phyloP scores from a whole-genome alignment of 2,888 invertebrate species.

The Chrysodeixis includens region DNA sequence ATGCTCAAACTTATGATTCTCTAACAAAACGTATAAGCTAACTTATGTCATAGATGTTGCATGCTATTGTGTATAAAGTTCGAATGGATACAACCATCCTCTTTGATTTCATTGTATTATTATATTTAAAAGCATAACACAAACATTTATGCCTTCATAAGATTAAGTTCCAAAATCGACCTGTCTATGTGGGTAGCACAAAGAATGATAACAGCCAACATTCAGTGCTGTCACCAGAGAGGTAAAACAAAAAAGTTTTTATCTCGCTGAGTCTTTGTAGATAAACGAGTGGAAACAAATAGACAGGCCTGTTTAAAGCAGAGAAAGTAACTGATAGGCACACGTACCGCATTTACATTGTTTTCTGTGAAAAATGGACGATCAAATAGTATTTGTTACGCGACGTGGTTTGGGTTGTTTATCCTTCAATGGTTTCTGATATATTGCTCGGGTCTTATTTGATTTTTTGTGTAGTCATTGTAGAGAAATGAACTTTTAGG shows the following conservation, averaged over 20 bases:
- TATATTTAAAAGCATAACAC: conserved; percentile 7
- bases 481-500: too few species aligned
- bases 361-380: conserved; percentile 29
- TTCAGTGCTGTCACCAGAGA: conserved; percentile 41
- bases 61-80: background rate
- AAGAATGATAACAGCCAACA: conserved; percentile 47
- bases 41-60: too few species aligned
- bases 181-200: conserved; percentile 45
- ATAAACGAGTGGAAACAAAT: conserved; percentile 59
- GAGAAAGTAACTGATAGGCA: conserved; percentile 39
- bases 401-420: conserved; percentile 15
- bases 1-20: too few species aligned
- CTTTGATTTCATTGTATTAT: background rate
- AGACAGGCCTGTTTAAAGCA: conserved; percentile 53
- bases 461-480: too few species aligned
- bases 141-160: conserved; percentile 5
- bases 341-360: conserved; percentile 29
- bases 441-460: background rate
- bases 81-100: background rate
- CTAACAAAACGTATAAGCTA: too few species aligned
- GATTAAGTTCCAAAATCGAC: conserved; percentile 27
- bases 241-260: conserved; percentile 59
- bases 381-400: conserved; percentile 26
- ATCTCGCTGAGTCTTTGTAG: conserved; percentile 64
- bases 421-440: conserved; percentile 10